Base-by-base conservation (phyloP, 2,113 vertebrate species). In the Merops nubicus region DNA sequence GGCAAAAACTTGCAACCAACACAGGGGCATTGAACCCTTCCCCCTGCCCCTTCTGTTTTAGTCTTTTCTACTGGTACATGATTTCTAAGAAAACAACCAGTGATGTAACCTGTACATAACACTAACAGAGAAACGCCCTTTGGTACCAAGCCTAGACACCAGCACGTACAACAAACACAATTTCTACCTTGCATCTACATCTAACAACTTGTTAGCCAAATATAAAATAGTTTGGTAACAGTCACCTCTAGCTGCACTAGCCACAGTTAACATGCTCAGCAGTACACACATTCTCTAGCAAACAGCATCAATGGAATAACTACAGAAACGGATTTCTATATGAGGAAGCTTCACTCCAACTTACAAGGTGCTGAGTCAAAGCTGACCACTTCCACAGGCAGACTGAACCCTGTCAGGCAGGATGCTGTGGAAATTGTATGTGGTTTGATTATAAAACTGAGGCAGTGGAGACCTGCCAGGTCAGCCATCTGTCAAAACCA, bases 401-500 rank as follows among this genome's bases (percentile, higher is more conserved):
- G 56, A 65, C 62, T 72, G 78, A 96, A 40, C 78, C 83, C 80
- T 88, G 87, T n/a, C 83, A 97, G 91, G 96, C 85, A 98, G 96
- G 96, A 97, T 98, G 96, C 89, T 94, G 92, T 57, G 94, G 95
- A 97, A 94, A 95, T 59, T 94, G 94, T 95, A 95, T 36, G 54
- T 29, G 94, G 91, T 91, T 78, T 96, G 93, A 96, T 97, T 97
- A 94, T 73, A 97, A 93, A 98, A 96, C 63, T 59, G 84, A 95
- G 95, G 94, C 73, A 87, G 50, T 77, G 92, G 78, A 97, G 96
- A 92, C 67, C 85, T 97, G 96, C 94, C 96, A 97, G 97, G 97
- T 97, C 91, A 98, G 86, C 96, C 96, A 96, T 97, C 97, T 98
- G 96, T 97, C 94, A 96, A 98, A 98, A 98, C 94, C 97, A 95